These are phyloP conservation scores for Drosophila macrothrix DNA, from an alignment of 2,888 invertebrate genomes.

Conservation along the genomic window DNA sequence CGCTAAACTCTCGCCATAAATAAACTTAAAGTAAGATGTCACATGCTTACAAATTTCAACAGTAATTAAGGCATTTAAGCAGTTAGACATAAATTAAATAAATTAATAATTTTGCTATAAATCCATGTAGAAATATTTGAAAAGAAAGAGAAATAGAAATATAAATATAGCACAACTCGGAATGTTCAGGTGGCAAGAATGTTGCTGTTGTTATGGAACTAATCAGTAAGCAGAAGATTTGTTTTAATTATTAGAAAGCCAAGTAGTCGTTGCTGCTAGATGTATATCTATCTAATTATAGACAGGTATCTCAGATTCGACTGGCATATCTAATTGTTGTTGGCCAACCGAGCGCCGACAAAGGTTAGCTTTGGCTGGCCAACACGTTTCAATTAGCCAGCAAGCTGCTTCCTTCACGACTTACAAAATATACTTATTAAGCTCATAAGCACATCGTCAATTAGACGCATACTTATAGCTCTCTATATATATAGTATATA, in stretches of 20 bases:
- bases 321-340: slow-evolving; percentile 44
- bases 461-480: slow-evolving; percentile 42
- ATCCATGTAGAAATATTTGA: background rate
- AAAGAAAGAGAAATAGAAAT: background rate
- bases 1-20: slow-evolving; percentile 14
- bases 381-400: slow-evolving; percentile 47
- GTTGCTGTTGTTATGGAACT: background rate
- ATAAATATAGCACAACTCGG: background rate
- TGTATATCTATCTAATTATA: slow-evolving; percentile 40
- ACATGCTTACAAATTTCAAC: slow-evolving; percentile 14
- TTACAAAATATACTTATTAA: slow-evolving; percentile 73
- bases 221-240: slow-evolving; percentile 19
- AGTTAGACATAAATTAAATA: slow-evolving; percentile 8
- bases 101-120: background rate
- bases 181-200: slow-evolving; percentile 14
- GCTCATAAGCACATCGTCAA: slow-evolving; percentile 61
- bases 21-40: slow-evolving; percentile 21
- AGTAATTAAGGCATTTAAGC: slow-evolving; percentile 41
- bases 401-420: slow-evolving; percentile 41
- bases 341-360: slow-evolving; percentile 34
- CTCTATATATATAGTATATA: background rate
- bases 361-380: slow-evolving; percentile 40
- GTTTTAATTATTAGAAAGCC: slow-evolving; percentile 44
- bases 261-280: slow-evolving; percentile 1
- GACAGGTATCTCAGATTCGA: slow-evolving; percentile 13